Evolutionary conservation across 2,888 invertebrate genomes (phyloP).

Genomic region (Halictus quadricinctus): DNA sequence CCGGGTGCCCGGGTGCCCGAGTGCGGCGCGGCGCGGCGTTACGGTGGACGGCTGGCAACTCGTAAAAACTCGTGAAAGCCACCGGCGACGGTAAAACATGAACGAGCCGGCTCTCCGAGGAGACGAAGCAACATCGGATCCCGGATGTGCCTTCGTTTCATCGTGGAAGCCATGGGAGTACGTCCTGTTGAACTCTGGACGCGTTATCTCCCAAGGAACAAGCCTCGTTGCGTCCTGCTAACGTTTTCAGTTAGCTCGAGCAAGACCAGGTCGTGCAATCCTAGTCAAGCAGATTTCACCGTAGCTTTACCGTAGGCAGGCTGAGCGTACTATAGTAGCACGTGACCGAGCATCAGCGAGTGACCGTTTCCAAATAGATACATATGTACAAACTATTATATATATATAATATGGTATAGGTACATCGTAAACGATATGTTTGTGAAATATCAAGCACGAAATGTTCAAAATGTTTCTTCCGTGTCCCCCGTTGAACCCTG

Average conservation of each 20-base stretch:
- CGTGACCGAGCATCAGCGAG: too few relatives aligned
- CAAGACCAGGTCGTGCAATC: neutral
- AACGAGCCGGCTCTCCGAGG: slow-evolving; percentile 25
- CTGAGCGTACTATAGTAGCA: too few relatives aligned
- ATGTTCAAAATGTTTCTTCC: too few relatives aligned
- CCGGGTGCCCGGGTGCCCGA: neutral
- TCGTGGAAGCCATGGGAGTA: slow-evolving; percentile 16
- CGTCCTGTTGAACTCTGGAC: neutral
- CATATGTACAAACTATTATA: too few relatives aligned
- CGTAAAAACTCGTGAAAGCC: slow-evolving; percentile 73
- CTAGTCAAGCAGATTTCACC: neutral
- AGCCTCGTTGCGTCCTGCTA: neutral
- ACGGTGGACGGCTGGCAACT: slow-evolving; percentile 40
- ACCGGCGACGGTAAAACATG: slow-evolving; percentile 68
- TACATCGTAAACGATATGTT: too few relatives aligned
- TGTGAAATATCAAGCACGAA: too few relatives aligned
- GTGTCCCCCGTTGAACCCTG: neutral
- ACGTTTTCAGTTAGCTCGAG: neutral
- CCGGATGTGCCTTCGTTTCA: neutral
- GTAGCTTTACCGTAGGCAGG: neutral
- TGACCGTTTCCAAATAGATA: too few relatives aligned
- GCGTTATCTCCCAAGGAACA: slow-evolving; percentile 19
- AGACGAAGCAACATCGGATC: neutral
- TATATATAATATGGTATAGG: too few relatives aligned
- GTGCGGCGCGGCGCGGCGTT: neutral